Conservation (phyloP, 2,113 vertebrate genomes). For the Pavo muticus region DNA sequence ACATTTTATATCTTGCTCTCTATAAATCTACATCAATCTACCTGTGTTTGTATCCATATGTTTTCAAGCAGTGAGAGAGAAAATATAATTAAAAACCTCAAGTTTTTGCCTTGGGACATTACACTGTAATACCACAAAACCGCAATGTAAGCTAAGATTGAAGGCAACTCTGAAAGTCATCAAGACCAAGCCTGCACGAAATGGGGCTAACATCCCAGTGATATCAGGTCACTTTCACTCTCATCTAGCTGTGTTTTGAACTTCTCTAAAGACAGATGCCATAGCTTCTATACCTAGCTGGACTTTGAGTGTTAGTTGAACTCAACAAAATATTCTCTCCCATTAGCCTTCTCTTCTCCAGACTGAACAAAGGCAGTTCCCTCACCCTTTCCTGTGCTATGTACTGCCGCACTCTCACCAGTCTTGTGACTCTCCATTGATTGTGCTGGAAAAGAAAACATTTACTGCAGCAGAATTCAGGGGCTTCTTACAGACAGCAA, state of each 20-base stretch:
- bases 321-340: not conserved
- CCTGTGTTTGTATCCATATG: not conserved
- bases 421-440: not conserved
- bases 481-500: not conserved
- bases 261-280: not conserved
- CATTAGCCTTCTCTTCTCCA: not conserved
- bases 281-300: not conserved
- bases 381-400: not conserved
- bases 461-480: not conserved
- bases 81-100: not conserved
- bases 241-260: not conserved
- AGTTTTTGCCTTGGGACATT: not conserved
- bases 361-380: not conserved
- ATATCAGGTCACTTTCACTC: not conserved
- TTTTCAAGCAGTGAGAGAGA: not conserved
- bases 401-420: not conserved
- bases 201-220: not conserved
- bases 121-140: not conserved
- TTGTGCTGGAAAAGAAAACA: not conserved
- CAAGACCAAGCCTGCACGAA: fast-evolving
- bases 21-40: not conserved
- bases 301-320: not conserved
- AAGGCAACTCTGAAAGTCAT: not conserved
- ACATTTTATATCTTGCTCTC: not conserved
- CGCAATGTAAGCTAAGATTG: fast-evolving